Conservation (phyloP, 1,140 invertebrate genomes). For the Drosophila oshimai region DNA sequence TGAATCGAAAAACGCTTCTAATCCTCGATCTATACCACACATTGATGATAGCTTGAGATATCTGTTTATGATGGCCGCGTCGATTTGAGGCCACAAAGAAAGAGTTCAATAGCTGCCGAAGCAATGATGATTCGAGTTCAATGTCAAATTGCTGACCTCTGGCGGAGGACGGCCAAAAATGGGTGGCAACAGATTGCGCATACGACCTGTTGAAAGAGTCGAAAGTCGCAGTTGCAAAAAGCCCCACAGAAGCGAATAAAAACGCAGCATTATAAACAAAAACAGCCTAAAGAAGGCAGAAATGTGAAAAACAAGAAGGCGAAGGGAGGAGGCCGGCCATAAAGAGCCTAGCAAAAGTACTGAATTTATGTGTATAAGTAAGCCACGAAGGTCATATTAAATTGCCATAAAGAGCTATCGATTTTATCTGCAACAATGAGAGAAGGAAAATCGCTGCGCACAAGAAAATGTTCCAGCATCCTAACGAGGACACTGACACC, state of each 20-base stretch:
- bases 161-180: slow-evolving; percentile 7
- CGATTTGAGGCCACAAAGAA: slow-evolving; percentile 13
- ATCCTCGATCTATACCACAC: not conserved
- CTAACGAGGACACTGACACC: slow-evolving; percentile 82
- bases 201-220: slow-evolving; percentile 64
- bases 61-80: slow-evolving; percentile 8
- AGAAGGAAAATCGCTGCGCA: slow-evolving; percentile 72
- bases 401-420: slow-evolving; percentile 82
- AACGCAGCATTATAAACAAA: slow-evolving; percentile 52
- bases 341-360: slow-evolving; percentile 52
- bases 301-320: not conserved
- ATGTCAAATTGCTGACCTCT: slow-evolving; percentile 49
- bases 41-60: slow-evolving; percentile 7
- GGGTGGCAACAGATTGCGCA: slow-evolving; percentile 37
- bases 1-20: not conserved
- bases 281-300: slow-evolving; percentile 49
- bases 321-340: slow-evolving; percentile 12
- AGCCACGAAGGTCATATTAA: slow-evolving; percentile 83
- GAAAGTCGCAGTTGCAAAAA: slow-evolving; percentile 38
- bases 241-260: slow-evolving; percentile 36
- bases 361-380: slow-evolving; percentile 62
- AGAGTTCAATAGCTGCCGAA: slow-evolving; percentile 33
- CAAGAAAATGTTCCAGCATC: slow-evolving; percentile 64
- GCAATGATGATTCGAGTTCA: slow-evolving; percentile 27
- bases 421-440: slow-evolving; percentile 81